Base-by-base conservation (phyloP, 2,113 vertebrate species). In the Gorsachius goisagi region DNA sequence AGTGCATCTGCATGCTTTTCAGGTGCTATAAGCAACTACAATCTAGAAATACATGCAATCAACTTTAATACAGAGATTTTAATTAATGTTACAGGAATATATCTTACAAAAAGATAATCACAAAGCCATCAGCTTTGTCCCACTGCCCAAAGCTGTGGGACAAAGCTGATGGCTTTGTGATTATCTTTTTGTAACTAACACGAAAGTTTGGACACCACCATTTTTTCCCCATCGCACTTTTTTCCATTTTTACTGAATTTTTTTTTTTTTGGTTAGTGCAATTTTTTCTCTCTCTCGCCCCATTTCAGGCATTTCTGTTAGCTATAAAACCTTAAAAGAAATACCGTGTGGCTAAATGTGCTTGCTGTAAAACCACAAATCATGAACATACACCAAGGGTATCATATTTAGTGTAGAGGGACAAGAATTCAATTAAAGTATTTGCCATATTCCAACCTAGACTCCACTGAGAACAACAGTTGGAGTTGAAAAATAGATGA, bases 241-340 rank as follows among this genome's bases (percentile, higher is more conserved):
- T 79, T 47, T 67, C 37, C 5, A 32, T 69, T 92, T 94, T 83
- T 58, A 50, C 18, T 88, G 75, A 44, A 78, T 72, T 80, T 79
- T 23, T 53, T 82, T 88, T 75, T 76, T 74, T 90, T 89, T 88
- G 89, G 19, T 47, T 67, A 39, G 6, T 47, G 16, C 44, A 83
- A 39, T 37, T 86, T 80, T 68, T 71, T 69, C 17, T 67, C 3
- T 80, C 63, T 72, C 82, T 73, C 63, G 58, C 47, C 37, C 15
- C 66, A 80, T 90, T 96, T 95, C 87, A 91, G 69, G 45, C 22
- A 77, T 89, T 91, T 91, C 45, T 90, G 37, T 83, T 80, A 84
- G 41, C 85, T 96, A 79, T 32, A 59, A 93, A 94, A 94, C 79
- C 89, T 93, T 93, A 82, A 67, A 85, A 95, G 71, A 89, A 84